These are phyloP conservation scores for Brotula barbata DNA, from an alignment of 2,797 vertebrate species.

Conservation along the genomic window DNA sequence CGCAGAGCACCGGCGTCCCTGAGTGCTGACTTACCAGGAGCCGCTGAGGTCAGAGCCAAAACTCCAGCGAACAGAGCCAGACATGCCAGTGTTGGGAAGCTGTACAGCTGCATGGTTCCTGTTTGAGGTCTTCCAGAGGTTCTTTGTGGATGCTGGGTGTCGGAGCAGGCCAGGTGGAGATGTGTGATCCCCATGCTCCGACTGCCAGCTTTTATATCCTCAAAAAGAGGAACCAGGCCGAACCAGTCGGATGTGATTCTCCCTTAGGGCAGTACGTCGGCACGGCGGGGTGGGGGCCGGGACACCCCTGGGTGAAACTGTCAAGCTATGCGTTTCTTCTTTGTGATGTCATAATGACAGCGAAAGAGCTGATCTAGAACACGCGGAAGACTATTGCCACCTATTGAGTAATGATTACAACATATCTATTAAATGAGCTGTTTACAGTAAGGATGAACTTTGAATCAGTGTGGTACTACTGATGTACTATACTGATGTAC, in stretches of 20 bases:
- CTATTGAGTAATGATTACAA: too few relatives aligned
- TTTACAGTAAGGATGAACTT: too few relatives aligned
- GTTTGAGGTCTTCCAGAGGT: slow-evolving; percentile 43
- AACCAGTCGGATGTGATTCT: slow-evolving; percentile 16
- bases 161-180: slow-evolving; percentile 26
- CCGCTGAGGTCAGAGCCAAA: slow-evolving; percentile 24
- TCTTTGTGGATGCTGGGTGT: slow-evolving; percentile 26
- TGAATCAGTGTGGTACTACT: too few relatives aligned
- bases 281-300: not conserved
- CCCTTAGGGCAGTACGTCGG: not conserved
- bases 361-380: not conserved
- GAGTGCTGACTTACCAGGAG: slow-evolving; percentile 55
- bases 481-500: too few relatives aligned
- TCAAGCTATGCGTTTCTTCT: slow-evolving; percentile 24
- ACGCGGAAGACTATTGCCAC: not conserved
- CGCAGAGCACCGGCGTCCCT: too few relatives aligned
- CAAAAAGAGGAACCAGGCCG: slow-evolving; percentile 64
- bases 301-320: not conserved
- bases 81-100: slow-evolving; percentile 45
- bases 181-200: slow-evolving; percentile 27
- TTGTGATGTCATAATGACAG: slow-evolving; percentile 18
- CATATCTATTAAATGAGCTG: too few relatives aligned
- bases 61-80: slow-evolving; percentile 47
- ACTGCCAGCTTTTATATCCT: slow-evolving; percentile 46
- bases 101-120: slow-evolving; percentile 62